These are phyloP conservation scores for Varanus komodoensis DNA, from an alignment of 2,113 vertebrate species.

Conservation along the genomic window DNA sequence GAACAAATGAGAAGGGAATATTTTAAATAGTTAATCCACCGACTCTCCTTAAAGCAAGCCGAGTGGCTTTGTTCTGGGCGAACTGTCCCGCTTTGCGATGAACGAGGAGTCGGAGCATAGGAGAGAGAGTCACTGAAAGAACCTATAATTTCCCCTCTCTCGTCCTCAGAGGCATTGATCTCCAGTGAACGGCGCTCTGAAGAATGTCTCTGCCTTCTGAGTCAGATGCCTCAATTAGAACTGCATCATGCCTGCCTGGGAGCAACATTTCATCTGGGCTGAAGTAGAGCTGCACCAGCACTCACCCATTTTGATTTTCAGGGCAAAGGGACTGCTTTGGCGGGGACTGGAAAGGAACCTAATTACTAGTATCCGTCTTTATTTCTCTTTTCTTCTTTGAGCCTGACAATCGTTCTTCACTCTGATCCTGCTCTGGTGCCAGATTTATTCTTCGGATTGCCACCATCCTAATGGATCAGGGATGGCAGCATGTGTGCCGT, in stretches of 20 bases:
- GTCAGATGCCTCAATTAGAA: constrained; percentile 14
- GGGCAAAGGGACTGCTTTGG: not conserved
- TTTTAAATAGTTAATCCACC: not conserved
- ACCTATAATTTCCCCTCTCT: constrained; percentile 15
- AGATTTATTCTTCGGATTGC: not conserved
- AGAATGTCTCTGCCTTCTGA: constrained; percentile 17
- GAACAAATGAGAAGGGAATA: not conserved
- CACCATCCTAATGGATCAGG: not conserved
- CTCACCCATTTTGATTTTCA: not conserved
- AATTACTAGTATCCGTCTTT: not conserved
- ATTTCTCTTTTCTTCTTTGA: too few relatives aligned
- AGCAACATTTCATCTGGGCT: constrained; percentile 16
- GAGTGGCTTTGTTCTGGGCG: not conserved
- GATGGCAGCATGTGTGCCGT: not conserved
- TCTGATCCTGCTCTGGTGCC: not conserved
- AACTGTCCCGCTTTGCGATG: not conserved
- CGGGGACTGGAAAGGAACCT: too few relatives aligned
- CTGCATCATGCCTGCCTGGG: not conserved
- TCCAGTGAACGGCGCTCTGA: constrained; percentile 6
- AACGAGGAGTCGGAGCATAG: not conserved
- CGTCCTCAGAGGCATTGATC: constrained; percentile 14
- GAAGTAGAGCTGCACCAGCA: not conserved
- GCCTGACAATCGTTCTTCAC: not conserved
- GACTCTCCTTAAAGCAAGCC: too few relatives aligned
- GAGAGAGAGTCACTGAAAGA: constrained; percentile 2